Base-by-base conservation (phyloP, 2,888 invertebrate genomes). In the Meghimatium bilineatum region DNA sequence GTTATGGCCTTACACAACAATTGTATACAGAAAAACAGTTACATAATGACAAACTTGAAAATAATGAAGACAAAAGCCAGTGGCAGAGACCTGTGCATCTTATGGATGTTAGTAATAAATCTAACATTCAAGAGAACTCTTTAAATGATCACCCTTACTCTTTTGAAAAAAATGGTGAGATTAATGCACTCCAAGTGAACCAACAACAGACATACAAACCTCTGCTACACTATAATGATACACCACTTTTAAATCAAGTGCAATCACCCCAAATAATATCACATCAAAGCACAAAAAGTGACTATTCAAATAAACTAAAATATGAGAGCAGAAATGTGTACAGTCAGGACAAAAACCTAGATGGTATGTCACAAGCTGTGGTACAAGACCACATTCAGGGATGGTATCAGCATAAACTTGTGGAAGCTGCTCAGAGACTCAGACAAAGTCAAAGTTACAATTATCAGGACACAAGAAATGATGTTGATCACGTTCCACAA, bases 331-430 rank as follows among this genome's bases (percentile, higher is more conserved):
- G 75, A 66, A 36, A n/a, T 32, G 29, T 44, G n/a, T 38, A 60
- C 26, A 52, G 6, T n/a, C 44, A 69, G 34, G 36, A 63, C 29
- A 34, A 74, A 49, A 36, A 38, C n/a, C 67, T 26, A 32, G 56
- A 36, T 32, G 69, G 81, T 38, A 56, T 83, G 36, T 78, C 84
- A 34, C 89, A 71, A 67, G 17, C 63, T 49, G 2, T 87, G 66
- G 85, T 91, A 0, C 88, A 90, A 78, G 85, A 85, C 23, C 91
- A 91, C 66, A 88, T 91, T 12, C 89, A 91, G 76, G 87, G 85
- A 56, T 91, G 91, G 91, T 92, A 92, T 72, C 90, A 91, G 75
- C 86, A 87, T 20, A 90, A 90, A 77, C 83, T 91, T 34, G 87
- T 90, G 76, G 90, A 91, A 83, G 90, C 90, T 20, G 90, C 90